Percentiles rank a stretch among this genome's conserved stretches.
These are phyloP conservation scores for Melanostoma scalare DNA, from an alignment of 2,888 invertebrate species.

Conservation along the genomic window DNA sequence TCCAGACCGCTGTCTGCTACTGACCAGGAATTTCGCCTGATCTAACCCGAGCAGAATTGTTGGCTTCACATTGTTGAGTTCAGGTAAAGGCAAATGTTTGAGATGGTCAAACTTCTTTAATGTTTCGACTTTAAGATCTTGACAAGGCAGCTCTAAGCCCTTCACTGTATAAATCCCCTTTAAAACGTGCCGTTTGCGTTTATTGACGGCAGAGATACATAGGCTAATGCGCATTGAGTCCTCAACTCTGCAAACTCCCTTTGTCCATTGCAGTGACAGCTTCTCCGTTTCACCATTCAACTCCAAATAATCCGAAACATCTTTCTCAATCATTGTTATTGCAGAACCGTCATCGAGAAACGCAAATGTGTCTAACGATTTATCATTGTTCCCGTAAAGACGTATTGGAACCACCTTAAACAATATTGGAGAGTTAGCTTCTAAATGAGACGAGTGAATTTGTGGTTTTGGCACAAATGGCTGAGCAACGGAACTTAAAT, in stretches of 20 bases:
- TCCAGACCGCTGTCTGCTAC: background rate
- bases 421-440: conserved; percentile 23
- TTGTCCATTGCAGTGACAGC: conserved; percentile 19
- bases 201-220: conserved; percentile 18
- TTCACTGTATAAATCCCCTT: conserved; percentile 22
- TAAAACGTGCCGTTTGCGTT: conserved; percentile 18
- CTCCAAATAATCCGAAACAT: conserved; percentile 23
- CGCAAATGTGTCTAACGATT: conserved; percentile 16
- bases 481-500: conserved; percentile 7
- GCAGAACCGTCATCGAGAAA: conserved; percentile 37
- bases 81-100: conserved; percentile 11
- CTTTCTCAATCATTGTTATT: conserved; percentile 31
- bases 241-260: conserved; percentile 11
- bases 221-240: conserved; percentile 8
- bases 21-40: background rate
- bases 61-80: conserved; percentile 1
- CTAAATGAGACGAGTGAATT: conserved; percentile 30
- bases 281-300: conserved; percentile 23
- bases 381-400: conserved; percentile 17
- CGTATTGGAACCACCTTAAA: conserved; percentile 34
- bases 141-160: conserved; percentile 12
- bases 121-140: conserved; percentile 8
- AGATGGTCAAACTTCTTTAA: conserved; percentile 15
- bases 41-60: conserved; percentile 4
- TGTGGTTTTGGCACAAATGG: conserved; percentile 13